Base-by-base conservation (phyloP, 2,888 invertebrate species). In the Hypomecis atomaria region DNA sequence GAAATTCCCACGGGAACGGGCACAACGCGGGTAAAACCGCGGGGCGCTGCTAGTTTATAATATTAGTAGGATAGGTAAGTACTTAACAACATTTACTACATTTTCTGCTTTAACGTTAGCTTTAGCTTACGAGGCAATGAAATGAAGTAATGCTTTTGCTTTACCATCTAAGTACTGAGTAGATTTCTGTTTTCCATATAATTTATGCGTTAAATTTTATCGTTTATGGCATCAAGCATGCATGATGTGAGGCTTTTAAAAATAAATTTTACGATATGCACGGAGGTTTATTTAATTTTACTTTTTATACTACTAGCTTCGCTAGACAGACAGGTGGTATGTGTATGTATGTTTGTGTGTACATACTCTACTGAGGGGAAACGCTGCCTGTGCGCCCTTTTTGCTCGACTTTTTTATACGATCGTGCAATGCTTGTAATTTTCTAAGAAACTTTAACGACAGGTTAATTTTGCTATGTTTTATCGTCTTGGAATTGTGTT, bases 351-450 rank as follows among this genome's bases (percentile, higher is more conserved):
- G 23, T 23, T 23, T 23, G 23, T 40, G 8, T 40, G 5, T 7
- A 40, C 40, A 7, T 8, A 40, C 13, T 42, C 7, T 78, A 80
- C 59, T 60, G 49, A 62, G 72, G 44, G 48, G 33, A 48, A n/a
- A 42, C 69, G 70, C 67, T 68, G 73, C 76, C 71, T 69, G 76
- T 73, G 70, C 73, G 66, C 60, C 71, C 23, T 23, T 75, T 77
- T 75, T 74, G 53, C 50, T 33, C 10, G 47, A 5, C 59, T 71
- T 67, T 68, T 70, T 54, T 55, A 61, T 61, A 64, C 62, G 37
- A 23, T 66, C 65, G 59, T 52, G 7, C 57, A 54, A 59, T 42
- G 10, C 59, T 44, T 65, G 36, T 65, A 62, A 68, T 65, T 65
- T 69, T 60, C 53, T 60, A 47, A 58, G 40, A 44, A 59, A 56